Percentiles rank a stretch among this genome's conserved stretches.
Conservation (phyloP, 92 coral and sea anemone species). For the Epizoanthus stellaris region DNA sequence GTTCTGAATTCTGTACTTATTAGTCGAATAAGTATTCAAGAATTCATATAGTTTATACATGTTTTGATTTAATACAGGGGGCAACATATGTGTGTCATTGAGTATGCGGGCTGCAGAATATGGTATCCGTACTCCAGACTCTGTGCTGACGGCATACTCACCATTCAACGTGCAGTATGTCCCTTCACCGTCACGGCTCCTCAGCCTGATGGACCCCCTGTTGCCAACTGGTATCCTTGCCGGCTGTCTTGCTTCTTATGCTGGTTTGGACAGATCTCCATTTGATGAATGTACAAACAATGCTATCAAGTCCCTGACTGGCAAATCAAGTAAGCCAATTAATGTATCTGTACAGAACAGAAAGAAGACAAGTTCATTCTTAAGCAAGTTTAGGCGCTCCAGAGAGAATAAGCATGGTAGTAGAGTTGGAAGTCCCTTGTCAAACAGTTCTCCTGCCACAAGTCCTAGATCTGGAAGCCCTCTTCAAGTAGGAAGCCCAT, state of each 20-base stretch:
- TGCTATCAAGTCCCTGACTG: slow-evolving; percentile 56
- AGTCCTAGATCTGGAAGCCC: slow-evolving; percentile 15
- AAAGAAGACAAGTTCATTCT: slow-evolving; percentile 60
- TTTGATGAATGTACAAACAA: slow-evolving; percentile 80
- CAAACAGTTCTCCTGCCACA: slow-evolving; percentile 8
- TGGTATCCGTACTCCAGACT: slow-evolving; percentile 96
- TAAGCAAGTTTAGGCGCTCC: slow-evolving; percentile 51
- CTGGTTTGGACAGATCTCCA: slow-evolving; percentile 89
- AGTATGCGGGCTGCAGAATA: slow-evolving; percentile 91
- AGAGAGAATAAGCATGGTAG: slow-evolving; percentile 18
- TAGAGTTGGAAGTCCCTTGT: not conserved
- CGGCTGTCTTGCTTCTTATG: slow-evolving; percentile 88
- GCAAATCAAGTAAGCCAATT: slow-evolving; percentile 43
- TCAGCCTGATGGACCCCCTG: slow-evolving; percentile 92
- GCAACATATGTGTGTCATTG: slow-evolving; percentile 83
- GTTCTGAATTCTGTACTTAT: no score
- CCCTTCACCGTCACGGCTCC: slow-evolving; percentile 92
- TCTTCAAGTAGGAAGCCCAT: not conserved
- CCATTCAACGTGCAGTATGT: slow-evolving; percentile 94
- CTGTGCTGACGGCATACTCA: slow-evolving; percentile 86
- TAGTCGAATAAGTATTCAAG: no score
- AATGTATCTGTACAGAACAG: slow-evolving; percentile 43
- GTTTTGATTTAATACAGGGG: slow-evolving; percentile 60
- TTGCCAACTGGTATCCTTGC: slow-evolving; percentile 87
- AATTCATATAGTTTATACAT: no score